Base-by-base conservation (phyloP, 2,888 invertebrate genomes). In the Ligdia adustata region DNA sequence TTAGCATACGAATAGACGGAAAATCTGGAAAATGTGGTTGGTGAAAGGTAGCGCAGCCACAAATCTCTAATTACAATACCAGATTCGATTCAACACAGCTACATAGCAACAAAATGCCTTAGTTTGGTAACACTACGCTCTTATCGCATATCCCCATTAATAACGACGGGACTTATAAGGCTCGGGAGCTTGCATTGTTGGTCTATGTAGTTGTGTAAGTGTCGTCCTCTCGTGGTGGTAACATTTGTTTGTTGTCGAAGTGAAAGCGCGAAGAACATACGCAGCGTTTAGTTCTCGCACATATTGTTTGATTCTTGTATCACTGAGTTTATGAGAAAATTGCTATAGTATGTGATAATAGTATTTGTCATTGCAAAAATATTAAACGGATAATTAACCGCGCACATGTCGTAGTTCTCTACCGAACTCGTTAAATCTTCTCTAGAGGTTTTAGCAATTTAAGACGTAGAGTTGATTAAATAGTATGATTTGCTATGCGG, bases 181-280 rank as follows among this genome's bases (percentile, higher is more conserved):
- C 9, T 13, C 34, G 46, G 12, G 18, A 22, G n/a, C 34, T 35
- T 29, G 35, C 46, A 40, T 40, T 47, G 46, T 46, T 34, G 38
- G 9, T 11, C 29, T 11, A 9, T 45, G 34, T 16, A 29, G 29
- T 46, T 40, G 29, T 40, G 35, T 15, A 32, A 35, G 32, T 38
- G 40, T 47, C 46, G 40, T 40, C 33, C 40, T 39, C 34, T 40
- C 24, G 29, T 26, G 26, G 27, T 18, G 27, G 9, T 24, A 24
- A 44, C 31, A 44, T 31, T 32, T 15, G 28, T 39, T 26, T 20
- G 37, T 27, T n/a, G 4, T 2, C 5, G 12, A 34, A 38, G 33
- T 51, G 49, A 44, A 55, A 46, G 51, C 45, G 40, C 37, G 39
- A 44, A 44, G 31, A 20, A 24, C 16, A 14, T 22, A 26, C 9